These are phyloP conservation scores for Ctenomys sociabilis DNA, from an alignment of 2,113 vertebrate genomes.

Conservation along the genomic window DNA sequence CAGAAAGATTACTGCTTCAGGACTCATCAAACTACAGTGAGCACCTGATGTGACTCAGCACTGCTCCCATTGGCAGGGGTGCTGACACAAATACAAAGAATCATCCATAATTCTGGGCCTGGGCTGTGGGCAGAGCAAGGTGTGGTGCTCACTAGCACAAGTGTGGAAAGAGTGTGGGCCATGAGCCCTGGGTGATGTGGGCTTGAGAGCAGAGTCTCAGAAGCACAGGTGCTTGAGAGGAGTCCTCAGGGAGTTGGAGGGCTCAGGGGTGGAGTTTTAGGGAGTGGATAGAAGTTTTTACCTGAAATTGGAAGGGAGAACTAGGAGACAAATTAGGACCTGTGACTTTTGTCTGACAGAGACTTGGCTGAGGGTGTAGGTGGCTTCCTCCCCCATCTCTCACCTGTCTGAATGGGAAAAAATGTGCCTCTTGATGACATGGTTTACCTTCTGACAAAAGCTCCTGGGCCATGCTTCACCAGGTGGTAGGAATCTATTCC, in stretches of 20 bases:
- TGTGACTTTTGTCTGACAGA: neutral
- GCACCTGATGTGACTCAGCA: too few species aligned
- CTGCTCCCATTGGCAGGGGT: too few species aligned
- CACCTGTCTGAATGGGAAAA: too few species aligned
- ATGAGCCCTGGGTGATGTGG: neutral
- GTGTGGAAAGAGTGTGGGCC: neutral
- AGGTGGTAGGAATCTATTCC: rapidly evolving
- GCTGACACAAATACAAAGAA: neutral
- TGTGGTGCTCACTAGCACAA: neutral
- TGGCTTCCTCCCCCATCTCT: neutral
- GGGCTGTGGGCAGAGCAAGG: neutral
- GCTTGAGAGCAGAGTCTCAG: neutral
- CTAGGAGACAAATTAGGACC: neutral
- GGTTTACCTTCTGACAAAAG: neutral
- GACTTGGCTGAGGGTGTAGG: neutral
- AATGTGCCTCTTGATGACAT: neutral
- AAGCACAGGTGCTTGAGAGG: neutral
- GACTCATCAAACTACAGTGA: neutral
- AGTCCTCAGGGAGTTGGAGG: neutral
- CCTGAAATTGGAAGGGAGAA: neutral
- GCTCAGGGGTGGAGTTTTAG: neutral
- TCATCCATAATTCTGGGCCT: neutral
- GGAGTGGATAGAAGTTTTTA: neutral
- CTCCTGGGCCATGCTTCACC: too few species aligned
- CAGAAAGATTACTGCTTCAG: neutral